Evolutionary conservation across 2,113 vertebrate genomes (phyloP), one percentile per base, ranked within the genome.

Genomic region (Corydoras sp.): DNA sequence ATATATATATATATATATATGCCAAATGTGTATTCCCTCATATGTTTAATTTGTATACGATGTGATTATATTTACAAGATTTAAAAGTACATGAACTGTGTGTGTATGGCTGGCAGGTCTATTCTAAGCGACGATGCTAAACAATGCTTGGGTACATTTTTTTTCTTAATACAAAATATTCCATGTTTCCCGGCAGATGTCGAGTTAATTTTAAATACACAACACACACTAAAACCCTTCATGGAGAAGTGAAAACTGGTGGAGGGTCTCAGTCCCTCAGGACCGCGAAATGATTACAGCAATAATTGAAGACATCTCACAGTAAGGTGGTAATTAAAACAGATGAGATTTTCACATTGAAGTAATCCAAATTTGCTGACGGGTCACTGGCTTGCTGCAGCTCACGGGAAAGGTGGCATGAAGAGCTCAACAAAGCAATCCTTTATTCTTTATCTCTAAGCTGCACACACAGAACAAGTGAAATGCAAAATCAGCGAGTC

Each of bases 331-430:
- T 86, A 88, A 89, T 89, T 86, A 87, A 79, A 65, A 78, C 82
- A 84, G 83, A 83, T 79, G 80, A 82, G 79, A 84, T 83, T 86
- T 86, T 81, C 82, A 84, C 84, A 83, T 87, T 81, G 83, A 74
- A 68, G 68, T 80, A 82, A 84, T 84, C 83, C 77, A 76, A 71
- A 84, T 84, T 86, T 84, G 80, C 81, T 85, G 85, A 84, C 59
- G 83, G 85, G 85, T 89, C 81, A 53, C 76, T 82, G 85, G 72
- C 76, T 72, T 77, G 54, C 80, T 4, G 79, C 65, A 69, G 78
- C 73, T 72, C 62, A 31, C 70, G 77, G 75, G 72, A 78, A 79
- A 81, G 73, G 80, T 49, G 15, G 80, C 87, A 68, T 85, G 86
- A 88, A 88, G 13, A 56, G 54, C 54, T 56, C 13, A 56, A n/a